phyloP scores from a whole-genome alignment of 2,797 vertebrate genomes.

The Tenualosa thibaudeaui region DNA sequence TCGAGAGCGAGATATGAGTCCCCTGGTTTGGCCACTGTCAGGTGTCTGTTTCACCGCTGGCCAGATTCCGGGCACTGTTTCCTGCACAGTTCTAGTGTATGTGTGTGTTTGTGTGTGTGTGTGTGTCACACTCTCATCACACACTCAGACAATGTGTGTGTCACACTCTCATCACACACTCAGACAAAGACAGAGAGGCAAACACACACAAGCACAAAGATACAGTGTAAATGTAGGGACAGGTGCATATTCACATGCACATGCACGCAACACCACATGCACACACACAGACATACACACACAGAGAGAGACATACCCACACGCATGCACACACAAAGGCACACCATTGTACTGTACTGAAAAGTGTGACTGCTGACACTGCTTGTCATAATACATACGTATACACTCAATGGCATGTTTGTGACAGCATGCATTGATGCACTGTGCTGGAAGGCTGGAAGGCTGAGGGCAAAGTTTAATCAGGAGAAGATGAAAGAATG shows the following conservation, averaged over 20 bases:
- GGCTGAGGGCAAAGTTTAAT: not conserved
- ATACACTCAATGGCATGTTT: not conserved
- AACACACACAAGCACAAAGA: not conserved
- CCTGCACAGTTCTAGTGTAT: not conserved
- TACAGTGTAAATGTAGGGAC: not conserved
- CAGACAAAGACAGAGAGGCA: not conserved
- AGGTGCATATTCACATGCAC: not conserved
- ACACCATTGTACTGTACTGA: not conserved
- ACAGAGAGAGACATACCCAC: too few species aligned
- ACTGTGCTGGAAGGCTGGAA: not conserved
- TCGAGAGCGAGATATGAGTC: not conserved
- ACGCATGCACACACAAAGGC: not conserved
- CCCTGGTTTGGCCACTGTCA: not conserved
- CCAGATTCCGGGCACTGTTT: not conserved
- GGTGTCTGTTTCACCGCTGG: constrained; percentile 12
- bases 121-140: not conserved
- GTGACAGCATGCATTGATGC: not conserved
- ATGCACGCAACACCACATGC: not conserved
- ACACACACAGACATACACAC: not conserved
- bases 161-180: not conserved
- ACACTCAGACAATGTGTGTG: not conserved
- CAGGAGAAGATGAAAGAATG: constrained; percentile 17
- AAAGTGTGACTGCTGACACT: not conserved
- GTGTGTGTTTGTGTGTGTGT: not conserved
- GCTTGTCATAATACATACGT: not conserved